Percentiles rank a stretch among this genome's conserved stretches.
Conservation (phyloP, 2,797 vertebrate species). For the Alexandromys oeconomus region DNA sequence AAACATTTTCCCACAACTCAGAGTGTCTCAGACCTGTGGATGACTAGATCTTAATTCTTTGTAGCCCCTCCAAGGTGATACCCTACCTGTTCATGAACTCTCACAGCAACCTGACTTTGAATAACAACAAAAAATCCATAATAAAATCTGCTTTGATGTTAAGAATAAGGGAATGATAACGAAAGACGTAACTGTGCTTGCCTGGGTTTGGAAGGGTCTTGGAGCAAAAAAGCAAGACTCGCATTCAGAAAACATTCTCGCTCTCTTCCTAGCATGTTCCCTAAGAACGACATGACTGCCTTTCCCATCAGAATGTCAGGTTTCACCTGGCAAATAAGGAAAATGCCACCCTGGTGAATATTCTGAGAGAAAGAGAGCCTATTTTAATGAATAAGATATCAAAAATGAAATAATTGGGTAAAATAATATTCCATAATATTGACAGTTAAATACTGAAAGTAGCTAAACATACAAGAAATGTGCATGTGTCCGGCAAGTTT, state of each 20-base stretch:
- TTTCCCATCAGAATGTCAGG: not conserved
- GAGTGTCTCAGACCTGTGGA: constrained; percentile 25
- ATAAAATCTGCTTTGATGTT: not conserved
- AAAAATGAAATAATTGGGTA: constrained; percentile 12
- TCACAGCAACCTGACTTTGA: not conserved
- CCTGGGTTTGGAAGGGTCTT: not conserved
- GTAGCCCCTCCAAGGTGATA: not conserved
- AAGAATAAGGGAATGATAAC: not conserved
- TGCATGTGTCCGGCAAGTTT: not conserved
- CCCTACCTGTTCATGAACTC: not conserved
- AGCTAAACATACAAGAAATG: not conserved
- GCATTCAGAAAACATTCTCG: not conserved
- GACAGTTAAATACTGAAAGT: not conserved
- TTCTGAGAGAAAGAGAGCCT: not conserved
- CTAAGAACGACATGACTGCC: not conserved
- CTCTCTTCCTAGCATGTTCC: not conserved
- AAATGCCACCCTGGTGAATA: not conserved
- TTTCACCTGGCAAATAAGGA: not conserved
- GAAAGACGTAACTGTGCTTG: not conserved
- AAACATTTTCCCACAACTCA: not conserved
- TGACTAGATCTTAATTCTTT: not conserved
- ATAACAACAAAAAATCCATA: not conserved
- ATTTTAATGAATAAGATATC: constrained; percentile 28
- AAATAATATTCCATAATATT: constrained; percentile 13
- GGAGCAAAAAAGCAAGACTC: not conserved